Base-by-base conservation (phyloP, 2,797 vertebrate genomes). In the Artibeus lituratus region DNA sequence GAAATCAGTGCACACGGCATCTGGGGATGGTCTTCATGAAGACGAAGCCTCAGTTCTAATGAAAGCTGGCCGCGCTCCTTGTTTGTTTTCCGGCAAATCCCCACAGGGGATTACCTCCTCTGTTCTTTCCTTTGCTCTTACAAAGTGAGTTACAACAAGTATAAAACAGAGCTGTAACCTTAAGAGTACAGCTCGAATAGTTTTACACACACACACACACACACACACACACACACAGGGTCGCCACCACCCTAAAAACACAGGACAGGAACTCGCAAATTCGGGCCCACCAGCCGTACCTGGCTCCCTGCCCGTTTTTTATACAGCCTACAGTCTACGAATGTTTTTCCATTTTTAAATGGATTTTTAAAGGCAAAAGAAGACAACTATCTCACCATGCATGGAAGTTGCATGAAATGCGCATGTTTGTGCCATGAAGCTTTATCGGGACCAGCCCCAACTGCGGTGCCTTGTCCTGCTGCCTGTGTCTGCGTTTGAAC, bases 51-150 rank as follows among this genome's bases (percentile, higher is more conserved):
- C n/a, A 16, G 26, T 26, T 59, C 69, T 49, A 22, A 49, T n/a
- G 69, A 35, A 49, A 57, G 57, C 37, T 77, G 87, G 72, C 87
- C 39, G 21, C 10, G 4, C 21, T n/a, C 80, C 80, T 39, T 70
- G 62, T 87, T 77, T 39, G 82, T 69, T 70, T 59, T 83, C 94
- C 32, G 59, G 42, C 59, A 92, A 77, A 51, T 77, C 77, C 12
- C 49, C 77, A 2, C 29, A 35, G 77, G 77, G 77, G 77, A 4
- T 51, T 10, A 35, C 77, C 29, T 32, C 49, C n/a, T 24, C 10
- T 9, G 32, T 49, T 29, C 44, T n/a, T 76, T 81, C 44, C 65
- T 67, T 77, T 35, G 89, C 21, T 59, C n/a, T 55, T 35, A 51
- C 6, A 49, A 51, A 76, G n/a, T 21, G 42, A 69, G 59, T 59